Base-by-base conservation (phyloP, 2,113 vertebrate species). In the Xiphophorus hellerii region DNA sequence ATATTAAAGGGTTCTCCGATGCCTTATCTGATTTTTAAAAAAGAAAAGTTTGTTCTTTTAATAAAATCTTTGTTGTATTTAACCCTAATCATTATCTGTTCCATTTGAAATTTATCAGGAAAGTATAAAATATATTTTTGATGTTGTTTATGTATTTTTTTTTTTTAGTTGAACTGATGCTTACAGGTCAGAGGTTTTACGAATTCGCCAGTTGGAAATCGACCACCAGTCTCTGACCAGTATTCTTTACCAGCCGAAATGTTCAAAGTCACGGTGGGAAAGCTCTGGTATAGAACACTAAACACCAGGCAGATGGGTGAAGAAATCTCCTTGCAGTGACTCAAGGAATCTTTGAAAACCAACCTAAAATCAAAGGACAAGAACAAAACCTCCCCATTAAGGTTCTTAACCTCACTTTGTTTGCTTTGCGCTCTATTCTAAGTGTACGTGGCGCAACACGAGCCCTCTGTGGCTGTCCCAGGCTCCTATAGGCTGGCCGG, bases 341-440 rank as follows among this genome's bases (percentile, higher is more conserved):
- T 71, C 80, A 76, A 77, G 27, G 72, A 83, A 80, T 69, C 70
- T 78, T 74, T 30, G 44, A 80, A 90, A 88, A 76, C 73, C 87
- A 77, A 88, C 92, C 91, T 85, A 77, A 88, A 92, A 90, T 89
- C 82, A 88, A 84, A 87, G 77, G 42, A 84, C 69, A 90, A 91
- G 84, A 91, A 92, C 83, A 84, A 90, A 92, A 91, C 82, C 14
- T 80, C 85, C 84, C 76, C 90, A n/a, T 85, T 35, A 63, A 81
- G 82, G 77, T 81, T 87, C 84, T 29, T 17, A 81, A 80, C 74
- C 42, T 66, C 64, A 75, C 85, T 85, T 90, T 93, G 92, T 93
- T 93, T 93, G 84, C 72, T 89, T 91, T 92, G 78, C 62, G 54
- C 76, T 88, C 91, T 93, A 93, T 93, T 93, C 91, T 85, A 84